phyloP scores from a whole-genome alignment of 2,113 vertebrate species.

The Austrofundulus limnaeus region DNA sequence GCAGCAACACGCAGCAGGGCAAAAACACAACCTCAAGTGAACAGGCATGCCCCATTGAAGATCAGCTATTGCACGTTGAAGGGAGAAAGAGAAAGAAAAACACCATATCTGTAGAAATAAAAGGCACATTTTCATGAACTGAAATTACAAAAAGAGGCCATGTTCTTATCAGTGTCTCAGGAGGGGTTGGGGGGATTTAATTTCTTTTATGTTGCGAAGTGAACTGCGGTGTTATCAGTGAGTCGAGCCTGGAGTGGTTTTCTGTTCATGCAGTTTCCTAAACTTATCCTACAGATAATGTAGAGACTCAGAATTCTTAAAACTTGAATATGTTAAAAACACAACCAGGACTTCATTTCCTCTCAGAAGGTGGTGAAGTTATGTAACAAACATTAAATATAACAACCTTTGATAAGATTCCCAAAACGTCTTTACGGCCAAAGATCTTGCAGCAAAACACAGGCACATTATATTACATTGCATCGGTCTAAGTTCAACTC shows the following conservation, averaged over 20 bases:
- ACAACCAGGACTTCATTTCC: conserved; percentile 9
- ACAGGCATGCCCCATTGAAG: conserved; percentile 72
- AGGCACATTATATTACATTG: conserved; percentile 77
- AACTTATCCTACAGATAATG: background rate
- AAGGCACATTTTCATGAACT: conserved; percentile 76
- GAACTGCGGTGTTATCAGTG: conserved; percentile 17
- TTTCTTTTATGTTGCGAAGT: conserved; percentile 37
- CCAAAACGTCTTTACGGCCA: conserved; percentile 10
- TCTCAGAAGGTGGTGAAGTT: conserved; percentile 41
- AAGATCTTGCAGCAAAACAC: conserved; percentile 74
- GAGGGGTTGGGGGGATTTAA: conserved; percentile 46
- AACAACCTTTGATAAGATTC: background rate
- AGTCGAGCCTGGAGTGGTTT: conserved; percentile 46
- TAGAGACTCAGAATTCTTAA: too few species aligned
- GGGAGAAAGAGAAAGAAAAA: conserved; percentile 46
- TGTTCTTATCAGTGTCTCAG: conserved; percentile 46
- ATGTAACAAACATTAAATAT: conserved; percentile 26
- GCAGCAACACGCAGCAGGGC: conserved; percentile 78
- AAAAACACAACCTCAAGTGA: conserved; percentile 72
- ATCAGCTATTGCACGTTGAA: conserved; percentile 72
- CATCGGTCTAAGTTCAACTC: conserved; percentile 69
- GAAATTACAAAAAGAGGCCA: conserved; percentile 54
- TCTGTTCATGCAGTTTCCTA: conserved; percentile 25
- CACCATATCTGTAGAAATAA: conserved; percentile 52
- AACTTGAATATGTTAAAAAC: too few species aligned